Base-by-base conservation (phyloP, 2,888 invertebrate species). In the Pachycephus smyrnensis region DNA sequence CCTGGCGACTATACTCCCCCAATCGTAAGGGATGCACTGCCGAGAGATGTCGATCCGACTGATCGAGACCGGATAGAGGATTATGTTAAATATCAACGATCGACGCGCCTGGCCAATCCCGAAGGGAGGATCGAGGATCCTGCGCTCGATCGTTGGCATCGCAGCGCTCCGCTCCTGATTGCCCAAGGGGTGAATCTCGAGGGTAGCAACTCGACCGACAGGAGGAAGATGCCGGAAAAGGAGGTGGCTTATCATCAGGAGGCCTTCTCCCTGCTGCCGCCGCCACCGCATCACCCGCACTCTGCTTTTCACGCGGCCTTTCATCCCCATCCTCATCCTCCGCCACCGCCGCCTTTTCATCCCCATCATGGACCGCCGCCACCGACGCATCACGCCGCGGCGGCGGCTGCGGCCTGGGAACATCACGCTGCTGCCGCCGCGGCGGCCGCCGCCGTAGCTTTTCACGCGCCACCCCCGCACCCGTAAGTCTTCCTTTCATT, bases 381-480 rank as follows among this genome's bases (percentile, higher is more conserved):
- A 76, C 88, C 79, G 80, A 92, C 88, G 92, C 93, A 86, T 92
- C 93, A 86, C 82, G 90, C 89, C 4, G 94, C 89, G 3, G 90
- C 93, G 79, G 93, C 93, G 82, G 93, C 93, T 90, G 94, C 90
- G 90, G 93, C 91, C 90, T 93, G 91, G 94, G 94, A 91, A 90
- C 94, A 92, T 93, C 94, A 95, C 89, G 94, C 94, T 93, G 91
- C 94, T 91, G 88, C 94, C 91, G 90, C 93, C 88, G 92, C 95
- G 86, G 92, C 94, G 89, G 88, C 93, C 87, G 89, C 95, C 91
- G 93, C 94, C 92, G 93, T 93, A 91, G 91, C 94, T 91, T 93
- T 94, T 92, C 82, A 93, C 92, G 83, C 94, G 6, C 91, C 90
- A 40, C 90, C 90, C 15, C 90, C 88, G 76, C 91, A 91, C 80